Conservation (phyloP, 2,113 vertebrate genomes). For the Chaenocephalus aceratus region DNA sequence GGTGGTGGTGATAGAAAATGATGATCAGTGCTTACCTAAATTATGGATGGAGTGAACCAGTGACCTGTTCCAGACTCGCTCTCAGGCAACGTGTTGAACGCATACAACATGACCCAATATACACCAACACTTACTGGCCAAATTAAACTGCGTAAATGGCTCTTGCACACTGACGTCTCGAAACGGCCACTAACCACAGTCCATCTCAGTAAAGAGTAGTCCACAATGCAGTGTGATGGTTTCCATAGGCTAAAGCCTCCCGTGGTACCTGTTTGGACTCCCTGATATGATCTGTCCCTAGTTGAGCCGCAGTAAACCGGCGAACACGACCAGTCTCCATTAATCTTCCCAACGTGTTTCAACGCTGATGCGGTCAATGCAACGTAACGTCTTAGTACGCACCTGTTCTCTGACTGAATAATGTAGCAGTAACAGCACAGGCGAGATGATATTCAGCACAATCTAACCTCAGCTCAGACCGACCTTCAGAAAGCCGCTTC, state of each 20-base stretch:
- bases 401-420: slow-evolving; percentile 59
- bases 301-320: slow-evolving; percentile 47
- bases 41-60: slow-evolving; percentile 55
- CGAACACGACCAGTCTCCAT: neutral
- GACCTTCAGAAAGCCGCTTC: slow-evolving; percentile 23
- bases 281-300: slow-evolving; percentile 8
- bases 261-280: slow-evolving; percentile 64
- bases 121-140: neutral
- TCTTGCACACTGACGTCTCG: slow-evolving; percentile 4
- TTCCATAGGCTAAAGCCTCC: slow-evolving; percentile 39
- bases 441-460: slow-evolving; percentile 50
- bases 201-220: slow-evolving; percentile 39
- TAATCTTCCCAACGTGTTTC: neutral
- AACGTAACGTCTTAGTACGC: neutral
- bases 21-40: slow-evolving; percentile 71
- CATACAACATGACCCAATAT: slow-evolving; percentile 41
- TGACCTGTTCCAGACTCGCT: slow-evolving; percentile 67
- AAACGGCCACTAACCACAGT: slow-evolving; percentile 47
- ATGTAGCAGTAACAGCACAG: slow-evolving; percentile 36
- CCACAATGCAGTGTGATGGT: slow-evolving; percentile 23
- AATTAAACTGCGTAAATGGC: slow-evolving; percentile 6
- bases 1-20: slow-evolving; percentile 14
- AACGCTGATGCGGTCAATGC: neutral
- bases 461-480: slow-evolving; percentile 70
- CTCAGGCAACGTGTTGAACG: slow-evolving; percentile 83